These are phyloP conservation scores for Sinella curviseta DNA, from an alignment of 1,140 invertebrate species.

Conservation along the genomic window DNA sequence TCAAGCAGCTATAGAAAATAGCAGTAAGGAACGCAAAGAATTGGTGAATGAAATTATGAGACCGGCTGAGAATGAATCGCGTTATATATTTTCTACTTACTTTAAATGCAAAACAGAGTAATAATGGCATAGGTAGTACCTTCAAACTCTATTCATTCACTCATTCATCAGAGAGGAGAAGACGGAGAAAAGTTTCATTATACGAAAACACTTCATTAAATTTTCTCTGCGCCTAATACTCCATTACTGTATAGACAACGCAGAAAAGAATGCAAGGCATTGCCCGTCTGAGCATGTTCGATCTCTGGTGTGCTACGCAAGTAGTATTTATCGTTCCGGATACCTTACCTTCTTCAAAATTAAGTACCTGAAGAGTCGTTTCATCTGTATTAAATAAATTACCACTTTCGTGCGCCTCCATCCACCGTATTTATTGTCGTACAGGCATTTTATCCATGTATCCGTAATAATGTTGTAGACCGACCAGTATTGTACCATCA, in stretches of 20 bases:
- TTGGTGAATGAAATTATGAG: not conserved
- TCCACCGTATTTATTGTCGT: not conserved
- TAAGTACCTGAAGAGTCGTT: constrained; percentile 12
- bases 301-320: no score
- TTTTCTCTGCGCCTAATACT: not conserved
- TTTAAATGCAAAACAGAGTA: not conserved
- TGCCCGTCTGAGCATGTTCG: no score
- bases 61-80: not conserved
- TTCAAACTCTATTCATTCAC: constrained; percentile 8
- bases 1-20: not conserved
- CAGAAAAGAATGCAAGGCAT: no score
- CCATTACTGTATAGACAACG: no score
- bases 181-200: not conserved
- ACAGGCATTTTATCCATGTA: not conserved
- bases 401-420: not conserved
- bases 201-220: constrained; percentile 8
- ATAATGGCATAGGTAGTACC: not conserved
- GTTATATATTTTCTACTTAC: not conserved
- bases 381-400: constrained; percentile 27
- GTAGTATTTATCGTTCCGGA: constrained; percentile 1
- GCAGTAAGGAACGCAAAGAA: not conserved
- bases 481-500: not conserved
- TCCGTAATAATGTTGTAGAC: not conserved
- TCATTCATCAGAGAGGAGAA: not conserved
- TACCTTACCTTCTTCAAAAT: constrained; percentile 12